Evolutionary conservation across 2,888 invertebrate species (phyloP), one percentile per base, ranked within the genome.

Genomic region (Junonia oenone): DNA sequence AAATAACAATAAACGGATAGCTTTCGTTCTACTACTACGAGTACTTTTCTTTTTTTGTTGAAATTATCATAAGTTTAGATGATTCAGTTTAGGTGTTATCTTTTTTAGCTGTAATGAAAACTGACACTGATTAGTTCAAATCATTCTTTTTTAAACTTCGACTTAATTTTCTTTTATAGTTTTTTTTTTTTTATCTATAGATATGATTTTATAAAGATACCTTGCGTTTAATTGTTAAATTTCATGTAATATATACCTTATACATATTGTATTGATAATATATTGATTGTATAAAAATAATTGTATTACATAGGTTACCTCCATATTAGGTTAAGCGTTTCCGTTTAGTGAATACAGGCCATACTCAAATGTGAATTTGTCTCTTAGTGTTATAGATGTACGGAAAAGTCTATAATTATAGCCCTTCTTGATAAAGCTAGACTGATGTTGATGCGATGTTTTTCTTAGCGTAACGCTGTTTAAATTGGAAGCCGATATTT

Each of bases 311-410:
- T 84, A 83, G 77, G 76, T 73, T 77, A 81, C 68, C 69, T 82
- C 72, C 65, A 67, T 65, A 65, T 37, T 76, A 75, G 72, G 50
- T 35, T 87, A 85, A 86, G 83, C 73, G 82, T 85, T 86, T 83
- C 79, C 71, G 68, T 81, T 54, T 84, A 83, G 83, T 78, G 70
- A 75, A 71, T 77, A 78, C 72, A 73, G 68, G 83, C 81, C 86
- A 87, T 85, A 87, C 85, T 87, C 83, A 81, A 74, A 75, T 71
- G 76, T 83, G 85, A 83, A 83, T 83, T 85, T 83, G 75, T 82
- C 74, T 43, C 43, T 75, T 67, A 81, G 77, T 61, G 59, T 71
- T 71, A 70, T 80, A 79, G 74, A 66, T 68, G 68, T 78, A 72
- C 69, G 33, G 33, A 76, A 67, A 58, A 57, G 57, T 51, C 65